Evolutionary conservation across 2,113 vertebrate species (phyloP).

Genomic region (Macaca mulatta): DNA sequence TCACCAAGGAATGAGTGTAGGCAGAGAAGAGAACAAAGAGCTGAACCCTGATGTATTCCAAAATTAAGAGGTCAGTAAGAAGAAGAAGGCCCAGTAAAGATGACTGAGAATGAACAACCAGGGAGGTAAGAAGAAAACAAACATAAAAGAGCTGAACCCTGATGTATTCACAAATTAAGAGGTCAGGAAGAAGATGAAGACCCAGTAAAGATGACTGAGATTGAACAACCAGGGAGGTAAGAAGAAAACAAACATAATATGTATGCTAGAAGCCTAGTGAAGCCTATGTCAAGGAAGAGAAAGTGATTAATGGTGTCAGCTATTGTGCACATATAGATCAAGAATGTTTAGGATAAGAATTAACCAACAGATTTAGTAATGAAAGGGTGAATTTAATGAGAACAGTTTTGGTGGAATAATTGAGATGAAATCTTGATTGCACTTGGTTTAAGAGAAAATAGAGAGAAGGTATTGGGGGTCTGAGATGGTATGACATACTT

Average conservation of each 20-base stretch:
- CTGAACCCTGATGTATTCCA: background rate
- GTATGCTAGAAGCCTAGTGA: background rate
- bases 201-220: background rate
- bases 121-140: background rate
- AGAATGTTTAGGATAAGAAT: background rate
- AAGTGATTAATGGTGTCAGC: background rate
- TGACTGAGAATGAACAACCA: background rate
- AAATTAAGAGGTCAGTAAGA: background rate
- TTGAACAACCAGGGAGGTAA: background rate
- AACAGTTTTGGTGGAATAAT: background rate
- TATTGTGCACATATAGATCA: background rate
- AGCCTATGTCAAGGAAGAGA: background rate
- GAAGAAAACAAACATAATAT: conserved; percentile 7
- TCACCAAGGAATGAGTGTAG: background rate
- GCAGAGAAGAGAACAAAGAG: background rate
- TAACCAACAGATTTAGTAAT: conserved; percentile 2
- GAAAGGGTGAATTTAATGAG: conserved; percentile 16
- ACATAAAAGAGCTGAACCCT: background rate
- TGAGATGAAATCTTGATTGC: background rate
- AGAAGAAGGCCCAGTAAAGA: background rate
- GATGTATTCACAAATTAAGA: background rate
- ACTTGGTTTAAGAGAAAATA: conserved; percentile 11
- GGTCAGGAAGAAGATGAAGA: background rate
- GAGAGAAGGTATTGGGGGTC: background rate
- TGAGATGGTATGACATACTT: background rate